Percentiles rank a stretch among this genome's conserved stretches.
Evolutionary conservation across 2,888 invertebrate species (phyloP).

Genomic region (Leptinotarsa peninsularis): DNA sequence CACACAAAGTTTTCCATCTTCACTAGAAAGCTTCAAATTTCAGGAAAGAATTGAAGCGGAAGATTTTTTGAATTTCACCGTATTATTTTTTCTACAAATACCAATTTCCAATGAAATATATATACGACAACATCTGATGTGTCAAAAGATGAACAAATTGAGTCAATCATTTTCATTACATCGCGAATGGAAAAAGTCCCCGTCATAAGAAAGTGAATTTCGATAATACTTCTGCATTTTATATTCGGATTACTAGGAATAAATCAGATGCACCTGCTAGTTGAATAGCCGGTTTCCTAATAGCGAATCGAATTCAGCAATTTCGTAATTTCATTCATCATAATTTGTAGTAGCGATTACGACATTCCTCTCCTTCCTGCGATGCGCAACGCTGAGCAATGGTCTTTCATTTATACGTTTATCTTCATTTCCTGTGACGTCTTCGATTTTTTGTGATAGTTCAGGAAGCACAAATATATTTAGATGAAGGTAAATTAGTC

Average conservation of each 20-base stretch:
- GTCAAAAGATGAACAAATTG: neutral
- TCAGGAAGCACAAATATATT: no score
- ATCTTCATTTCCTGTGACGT: neutral
- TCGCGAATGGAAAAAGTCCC: neutral
- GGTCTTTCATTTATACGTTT: neutral
- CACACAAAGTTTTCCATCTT: no score
- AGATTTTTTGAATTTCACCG: no score
- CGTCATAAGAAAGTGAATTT: neutral
- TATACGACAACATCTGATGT: neutral
- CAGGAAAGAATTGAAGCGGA: no score
- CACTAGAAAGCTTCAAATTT: no score
- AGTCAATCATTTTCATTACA: neutral
- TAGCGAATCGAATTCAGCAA: constrained; percentile 7
- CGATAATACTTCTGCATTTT: neutral
- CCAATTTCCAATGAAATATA: no score
- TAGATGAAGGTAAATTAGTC: no score
- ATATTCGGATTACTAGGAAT: neutral
- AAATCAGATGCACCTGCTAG: constrained; percentile 8
- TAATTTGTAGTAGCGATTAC: constrained; percentile 6
- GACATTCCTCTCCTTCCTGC: neutral
- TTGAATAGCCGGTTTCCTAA: neutral
- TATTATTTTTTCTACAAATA: no score
- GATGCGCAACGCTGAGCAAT: neutral
- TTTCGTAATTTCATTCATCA: constrained; percentile 16
- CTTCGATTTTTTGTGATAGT: no score